These are phyloP conservation scores for Catharus bicknelli DNA, from an alignment of 2,113 vertebrate genomes.

Conservation along the genomic window DNA sequence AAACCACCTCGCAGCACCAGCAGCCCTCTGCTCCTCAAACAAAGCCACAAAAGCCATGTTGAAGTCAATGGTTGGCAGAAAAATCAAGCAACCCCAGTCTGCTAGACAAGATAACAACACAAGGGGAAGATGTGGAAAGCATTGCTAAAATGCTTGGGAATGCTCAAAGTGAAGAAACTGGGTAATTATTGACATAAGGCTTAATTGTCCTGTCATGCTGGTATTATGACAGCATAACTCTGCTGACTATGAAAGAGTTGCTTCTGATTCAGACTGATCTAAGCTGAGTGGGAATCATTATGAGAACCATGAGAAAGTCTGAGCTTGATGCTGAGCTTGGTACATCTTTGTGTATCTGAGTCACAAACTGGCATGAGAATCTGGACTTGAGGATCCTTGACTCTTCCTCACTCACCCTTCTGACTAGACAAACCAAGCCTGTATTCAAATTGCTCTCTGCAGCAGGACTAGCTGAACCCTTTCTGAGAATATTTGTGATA, in stretches of 20 bases:
- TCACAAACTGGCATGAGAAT: not conserved
- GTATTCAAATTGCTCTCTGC: not conserved
- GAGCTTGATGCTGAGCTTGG: not conserved
- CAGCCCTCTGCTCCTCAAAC: not conserved
- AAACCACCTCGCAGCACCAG: not conserved
- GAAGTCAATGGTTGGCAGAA: not conserved
- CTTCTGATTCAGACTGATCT: slow-evolving; percentile 54
- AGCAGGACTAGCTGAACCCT: not conserved
- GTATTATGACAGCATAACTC: slow-evolving; percentile 8
- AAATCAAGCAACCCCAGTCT: not conserved
- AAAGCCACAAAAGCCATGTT: not conserved
- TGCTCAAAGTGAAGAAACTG: slow-evolving; percentile 38
- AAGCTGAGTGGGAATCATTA: not conserved
- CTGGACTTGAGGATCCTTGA: not conserved
- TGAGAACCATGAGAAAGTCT: slow-evolving; percentile 18
- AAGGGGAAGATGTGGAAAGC: not conserved
- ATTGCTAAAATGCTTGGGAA: slow-evolving; percentile 50
- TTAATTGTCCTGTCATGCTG: slow-evolving; percentile 21
- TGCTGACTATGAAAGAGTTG: slow-evolving; percentile 42
- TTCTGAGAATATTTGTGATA: not conserved
- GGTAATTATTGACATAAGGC: not conserved
- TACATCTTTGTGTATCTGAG: slow-evolving; percentile 10
- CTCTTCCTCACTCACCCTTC: not conserved
- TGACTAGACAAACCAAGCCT: not conserved
- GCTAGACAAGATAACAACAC: not conserved